Evolutionary conservation across 2,797 vertebrate species (phyloP), one percentile per base, ranked within the genome.

Genomic region (Lateolabrax maculatus): DNA sequence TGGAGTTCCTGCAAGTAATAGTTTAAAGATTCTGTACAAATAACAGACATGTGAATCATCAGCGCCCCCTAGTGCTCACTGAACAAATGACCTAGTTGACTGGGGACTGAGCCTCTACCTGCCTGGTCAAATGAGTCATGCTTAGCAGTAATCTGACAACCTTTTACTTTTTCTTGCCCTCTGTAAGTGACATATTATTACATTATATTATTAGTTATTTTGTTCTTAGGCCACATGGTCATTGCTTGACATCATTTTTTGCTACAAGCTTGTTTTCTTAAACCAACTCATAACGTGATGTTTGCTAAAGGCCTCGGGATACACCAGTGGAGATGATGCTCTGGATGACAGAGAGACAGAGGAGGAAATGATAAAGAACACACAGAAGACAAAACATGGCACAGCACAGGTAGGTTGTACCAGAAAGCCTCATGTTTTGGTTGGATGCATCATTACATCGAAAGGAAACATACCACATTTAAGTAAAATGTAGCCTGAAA

Each of bases 261-360:
- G 0, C 19, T 27, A 5, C 29, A 34, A 51, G 9, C 6, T 25
- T 55, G 0, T 0, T 55, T 71, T 36, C 31, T 52, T 6, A 63
- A 73, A 43, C 41, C 1, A 65, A 34, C 18, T 11, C 27, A 19
- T 60, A 0, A 36, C 79, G 37, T 43, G 9, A 51, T 77, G 3
- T 87, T 60, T 82, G 60, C 37, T 64, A 1, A 87, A 98, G 97
- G 96, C 95, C 19, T 97, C 97, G 0, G 97, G 86, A 18, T 94
- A 85, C 19, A 77, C 81, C 86, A 98, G 97, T 15, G 97, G 97
- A 70, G 93, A 96, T 7, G 93, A 92, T 9, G 84, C 74, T 41
- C 39, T 95, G 75, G 94, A 95, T 56, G 96, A 97, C 84, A 81
- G 92, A 31, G 96, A 96, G 16, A 77, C 82, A 6, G 89, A 91